Percentiles rank a stretch among this genome's conserved stretches.
Evolutionary conservation across 2,113 vertebrate genomes (phyloP).

Genomic region (Cettia cetti): DNA sequence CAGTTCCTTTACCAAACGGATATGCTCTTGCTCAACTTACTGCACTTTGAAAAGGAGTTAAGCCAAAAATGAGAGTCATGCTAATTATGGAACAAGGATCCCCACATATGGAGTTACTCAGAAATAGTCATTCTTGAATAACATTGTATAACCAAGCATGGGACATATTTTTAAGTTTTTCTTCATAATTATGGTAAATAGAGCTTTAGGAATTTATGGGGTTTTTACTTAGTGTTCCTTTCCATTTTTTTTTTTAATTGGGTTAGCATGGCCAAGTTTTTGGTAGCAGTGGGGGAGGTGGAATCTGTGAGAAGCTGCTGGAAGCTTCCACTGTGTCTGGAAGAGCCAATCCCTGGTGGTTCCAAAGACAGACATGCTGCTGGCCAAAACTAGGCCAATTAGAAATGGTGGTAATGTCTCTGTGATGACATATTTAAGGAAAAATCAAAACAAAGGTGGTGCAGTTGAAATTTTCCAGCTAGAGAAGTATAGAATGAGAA

Average conservation of each 20-base stretch:
- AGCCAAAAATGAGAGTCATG: background rate
- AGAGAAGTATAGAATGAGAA: background rate
- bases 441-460: background rate
- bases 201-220: background rate
- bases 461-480: background rate
- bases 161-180: background rate
- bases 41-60: background rate
- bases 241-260: background rate
- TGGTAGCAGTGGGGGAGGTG: background rate
- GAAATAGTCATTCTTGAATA: background rate
- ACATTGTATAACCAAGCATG: background rate
- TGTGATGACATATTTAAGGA: background rate
- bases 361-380: fast-evolving
- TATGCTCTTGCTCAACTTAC: background rate
- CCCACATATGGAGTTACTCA: background rate
- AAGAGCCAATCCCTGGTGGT: background rate
- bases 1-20: background rate
- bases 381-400: background rate
- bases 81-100: background rate
- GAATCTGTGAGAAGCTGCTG: background rate
- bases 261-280: background rate
- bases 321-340: background rate
- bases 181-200: background rate
- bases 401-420: background rate
- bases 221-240: background rate